Evolutionary conservation across 2,888 invertebrate species (phyloP), one percentile per base, ranked within the genome.

Genomic region (Drosophila phalerata): DNA sequence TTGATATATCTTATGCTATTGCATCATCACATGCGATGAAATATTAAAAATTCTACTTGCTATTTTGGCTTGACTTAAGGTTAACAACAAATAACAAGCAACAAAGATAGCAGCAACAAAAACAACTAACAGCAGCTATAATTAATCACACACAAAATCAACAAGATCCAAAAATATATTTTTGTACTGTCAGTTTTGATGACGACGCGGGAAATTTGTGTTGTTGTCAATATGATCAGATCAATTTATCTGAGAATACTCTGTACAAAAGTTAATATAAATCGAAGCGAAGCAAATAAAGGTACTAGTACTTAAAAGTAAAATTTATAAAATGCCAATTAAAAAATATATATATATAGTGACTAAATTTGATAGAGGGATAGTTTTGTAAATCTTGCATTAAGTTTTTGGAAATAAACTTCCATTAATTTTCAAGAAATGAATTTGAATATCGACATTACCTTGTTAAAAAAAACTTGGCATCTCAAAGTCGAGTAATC

Each of bases 31-130:
- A 56, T 57, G 65, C 62, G 62, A 88, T 80, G 77, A 87, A 77
- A 66, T 79, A 81, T 84, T 78, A 65, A 68, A 78, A 84, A 84
- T 84, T 84, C 88, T 84, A 85, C 88, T 85, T 84, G 88, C 88
- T 84, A 88, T 84, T 88, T 84, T 83, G 65, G 79, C 48, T 60
- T 52, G 56, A 78, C 73, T 79, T 83, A 87, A 83, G 87, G 82
- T 85, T 88, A 85, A 88, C 89, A 79, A 73, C 76, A 86, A 81
- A 76, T 69, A 73, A 67, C 57, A 71, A 67, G 42, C 56, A 69
- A 56, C 73, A 70, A 57, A 60, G 66, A 62, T 69, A 55, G 52
- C 55, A 28, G 28, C 28, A 71, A 69, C 66, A 65, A 60, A 56
- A 67, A 56, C 61, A 66, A 45, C 55, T 45, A 51, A 42, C 52